Evolutionary conservation across 2,888 invertebrate species (phyloP), one percentile per base, ranked within the genome.

Genomic region (Danaus chrysippus): DNA sequence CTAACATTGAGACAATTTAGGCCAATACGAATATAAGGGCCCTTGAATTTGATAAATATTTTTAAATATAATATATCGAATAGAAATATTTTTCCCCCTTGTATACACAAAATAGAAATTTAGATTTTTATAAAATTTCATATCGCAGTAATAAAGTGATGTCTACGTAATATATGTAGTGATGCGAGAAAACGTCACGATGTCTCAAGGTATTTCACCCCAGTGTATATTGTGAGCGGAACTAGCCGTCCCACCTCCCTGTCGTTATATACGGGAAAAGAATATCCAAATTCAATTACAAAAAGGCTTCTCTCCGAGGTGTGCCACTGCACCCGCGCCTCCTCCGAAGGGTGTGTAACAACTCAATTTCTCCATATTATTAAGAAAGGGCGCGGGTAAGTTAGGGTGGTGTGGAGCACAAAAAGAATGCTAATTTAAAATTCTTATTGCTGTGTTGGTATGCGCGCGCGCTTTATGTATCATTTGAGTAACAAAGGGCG

Each of bases 361-460:
- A 90, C 91, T 90, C 89, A 89, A 91, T 91, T 88, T 84, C 89
- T 86, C 83, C 87, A 85, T 87, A 86, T 87, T 89, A 90, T 88
- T 88, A 90, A 89, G 88, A 86, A 82, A 82, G 87, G 84, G 84
- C 76, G 81, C 77, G 83, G 83, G 81, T 81, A 76, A 78, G 80
- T 73, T 76, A 73, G 88, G 87, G 87, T 85, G 83, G 86, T 78
- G 69, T 75, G 81, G 79, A 82, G 79, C 83, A 88, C 87, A 89
- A 89, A 89, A 91, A 91, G 87, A 89, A 90, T 89, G 90, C 91
- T 89, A 90, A 91, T 91, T 91, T 90, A 87, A 90, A 89, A 90
- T 88, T 89, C 87, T 84, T 88, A 89, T 89, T 88, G 83, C 84
- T 79, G 78, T 84, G 86, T 87, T 85, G 83, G 84, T 88, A 86